A percentile compares a stretch with the other conserved stretches of the same genome.
Conservation (phyloP, 1,140 invertebrate genomes). For the Cyclina sinensis region DNA sequence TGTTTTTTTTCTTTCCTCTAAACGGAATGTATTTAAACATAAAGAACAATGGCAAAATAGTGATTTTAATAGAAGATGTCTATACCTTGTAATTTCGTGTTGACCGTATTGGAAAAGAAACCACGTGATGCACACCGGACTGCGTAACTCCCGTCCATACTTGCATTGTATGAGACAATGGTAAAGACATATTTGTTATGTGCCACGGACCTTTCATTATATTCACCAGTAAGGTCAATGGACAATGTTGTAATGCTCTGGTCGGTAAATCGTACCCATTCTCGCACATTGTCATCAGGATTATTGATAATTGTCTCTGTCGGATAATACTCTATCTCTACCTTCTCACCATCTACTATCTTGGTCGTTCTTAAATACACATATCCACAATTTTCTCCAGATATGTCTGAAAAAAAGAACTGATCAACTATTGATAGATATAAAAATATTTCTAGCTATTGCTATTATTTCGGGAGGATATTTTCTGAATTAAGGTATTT, state of each 20-base stretch:
- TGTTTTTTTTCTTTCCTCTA: too few species aligned
- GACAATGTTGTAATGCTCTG: neutral
- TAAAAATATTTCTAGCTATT: too few species aligned
- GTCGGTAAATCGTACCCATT: neutral
- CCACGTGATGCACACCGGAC: neutral
- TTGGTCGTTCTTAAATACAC: neutral
- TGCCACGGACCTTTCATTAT: neutral
- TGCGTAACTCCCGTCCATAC: neutral
- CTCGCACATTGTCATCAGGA: neutral
- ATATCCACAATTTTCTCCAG: neutral
- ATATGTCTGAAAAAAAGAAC: neutral
- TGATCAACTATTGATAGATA: too few species aligned
- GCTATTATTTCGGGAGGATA: too few species aligned
- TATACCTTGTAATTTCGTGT: neutral
- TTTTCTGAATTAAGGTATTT: too few species aligned
- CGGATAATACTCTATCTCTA: neutral
- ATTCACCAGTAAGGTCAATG: neutral
- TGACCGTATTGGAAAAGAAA: neutral
- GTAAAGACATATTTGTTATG: neutral
- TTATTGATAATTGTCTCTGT: neutral
- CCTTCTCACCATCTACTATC: neutral
- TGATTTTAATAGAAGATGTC: too few species aligned
- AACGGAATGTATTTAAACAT: too few species aligned
- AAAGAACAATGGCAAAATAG: too few species aligned
- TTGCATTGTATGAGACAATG: neutral